Percentiles rank a stretch among this genome's conserved stretches.
phyloP scores from a whole-genome alignment of 2,888 invertebrate genomes.

The Aspidiotus rigidus region DNA sequence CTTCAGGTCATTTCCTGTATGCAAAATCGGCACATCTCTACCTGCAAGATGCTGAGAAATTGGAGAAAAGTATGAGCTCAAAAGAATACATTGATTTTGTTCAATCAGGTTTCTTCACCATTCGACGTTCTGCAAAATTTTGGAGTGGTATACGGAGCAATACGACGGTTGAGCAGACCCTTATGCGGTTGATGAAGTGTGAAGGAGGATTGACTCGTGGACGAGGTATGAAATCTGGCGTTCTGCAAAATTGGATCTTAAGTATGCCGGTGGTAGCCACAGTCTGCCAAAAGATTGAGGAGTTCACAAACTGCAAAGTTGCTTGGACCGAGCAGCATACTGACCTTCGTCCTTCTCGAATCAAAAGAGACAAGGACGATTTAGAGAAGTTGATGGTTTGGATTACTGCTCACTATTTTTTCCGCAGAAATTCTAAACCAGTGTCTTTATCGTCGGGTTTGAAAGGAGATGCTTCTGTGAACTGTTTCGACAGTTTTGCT shows the following conservation, averaged over 20 bases:
- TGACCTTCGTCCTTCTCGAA: constrained; percentile 37
- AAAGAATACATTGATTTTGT: constrained; percentile 38
- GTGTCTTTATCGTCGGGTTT: constrained; percentile 10
- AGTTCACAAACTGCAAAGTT: not conserved
- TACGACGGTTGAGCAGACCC: constrained; percentile 5
- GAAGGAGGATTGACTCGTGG: constrained; percentile 36
- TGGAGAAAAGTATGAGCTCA: constrained; percentile 37
- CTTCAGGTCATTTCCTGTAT: constrained; percentile 42
- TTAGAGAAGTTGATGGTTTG: constrained; percentile 37
- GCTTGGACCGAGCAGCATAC: constrained; percentile 37
- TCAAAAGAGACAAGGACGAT: constrained; percentile 37
- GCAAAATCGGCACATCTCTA: constrained; percentile 42
- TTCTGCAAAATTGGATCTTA: constrained; percentile 9
- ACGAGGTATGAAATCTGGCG: constrained; percentile 28
- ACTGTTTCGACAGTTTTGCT: constrained; percentile 1
- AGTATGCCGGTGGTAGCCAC: constrained; percentile 10
- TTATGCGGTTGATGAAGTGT: constrained; percentile 14
- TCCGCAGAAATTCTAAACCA: constrained; percentile 25
- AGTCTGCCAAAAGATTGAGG: not conserved
- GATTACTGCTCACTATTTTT: constrained; percentile 38
- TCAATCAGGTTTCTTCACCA: constrained; percentile 3
- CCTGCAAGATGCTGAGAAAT: constrained; percentile 42
- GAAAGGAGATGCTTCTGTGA: not conserved
- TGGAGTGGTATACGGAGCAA: not conserved
- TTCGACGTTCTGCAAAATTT: constrained; percentile 34